Base-by-base conservation (phyloP, 2,113 vertebrate genomes). In the Halichoerus grypus region DNA sequence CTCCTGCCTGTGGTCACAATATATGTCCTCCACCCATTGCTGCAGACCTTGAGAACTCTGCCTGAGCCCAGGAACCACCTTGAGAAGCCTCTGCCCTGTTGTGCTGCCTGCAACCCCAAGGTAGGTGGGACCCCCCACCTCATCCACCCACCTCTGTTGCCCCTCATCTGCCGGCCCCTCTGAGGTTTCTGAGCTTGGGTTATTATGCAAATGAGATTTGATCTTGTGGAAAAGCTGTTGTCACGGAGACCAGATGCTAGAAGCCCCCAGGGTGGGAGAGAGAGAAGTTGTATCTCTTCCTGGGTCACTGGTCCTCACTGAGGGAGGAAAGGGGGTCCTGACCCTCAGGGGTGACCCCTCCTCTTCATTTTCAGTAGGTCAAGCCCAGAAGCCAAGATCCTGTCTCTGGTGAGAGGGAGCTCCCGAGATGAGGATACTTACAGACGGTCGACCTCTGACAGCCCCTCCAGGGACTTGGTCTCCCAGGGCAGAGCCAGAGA, bases 31-130 rank as follows among this genome's bases (percentile, higher is more conserved):
- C 2, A 18, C 63, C 46, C 19, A 3, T 83, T 96, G 92, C 36
- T 86, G 42, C 12, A 96, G 96, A 33, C 59, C 24, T n/a, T n/a
- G 90, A 96, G 55, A 89, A 71, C 59, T 79, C 94, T 92, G 63
- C 51, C 14, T 31, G 22, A 69, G 19, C 88, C 88, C 95, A 80
- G 12, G 59, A 92, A 42, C 94, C 85, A 36, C 88, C 85, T 71
- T 94, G 90, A 96, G 83, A 91, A 81, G 53, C 80, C 53, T 9
- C 46, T 5, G 33, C 39, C 89, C 61, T 0, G 3, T 12, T 18
- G 67, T 31, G 49, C 69, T 89, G 28, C 80, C 71, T 55, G 7
- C 19, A 72, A 14, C 31, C 81, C 42, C 11, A 77, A 39, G 94
- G 88, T 94, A 94, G 77, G 81, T 33, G 36, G 33, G 31, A 42